Evolutionary conservation across 35 echinoderm and acorn worm species (phyloP).

Genomic region (Heliocidaris tuberculata): DNA sequence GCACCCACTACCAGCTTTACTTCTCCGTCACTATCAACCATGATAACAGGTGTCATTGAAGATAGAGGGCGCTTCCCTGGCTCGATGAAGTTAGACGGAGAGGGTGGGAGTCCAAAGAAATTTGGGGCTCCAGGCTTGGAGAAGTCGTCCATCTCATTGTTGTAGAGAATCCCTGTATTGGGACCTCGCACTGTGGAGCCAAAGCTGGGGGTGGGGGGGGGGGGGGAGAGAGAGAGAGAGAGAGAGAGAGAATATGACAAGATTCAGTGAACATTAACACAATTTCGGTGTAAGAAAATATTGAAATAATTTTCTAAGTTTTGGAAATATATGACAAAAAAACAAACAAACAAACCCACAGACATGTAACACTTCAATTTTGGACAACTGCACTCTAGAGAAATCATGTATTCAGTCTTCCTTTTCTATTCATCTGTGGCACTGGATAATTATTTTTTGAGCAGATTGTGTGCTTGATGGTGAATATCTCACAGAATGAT

Average conservation of each 20-base stretch:
- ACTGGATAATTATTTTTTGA: no score
- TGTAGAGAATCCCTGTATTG: slow-evolving; percentile 87
- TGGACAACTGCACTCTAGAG: neutral
- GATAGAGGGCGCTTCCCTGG: slow-evolving; percentile 81
- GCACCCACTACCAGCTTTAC: slow-evolving; percentile 61
- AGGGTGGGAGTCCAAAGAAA: slow-evolving; percentile 67
- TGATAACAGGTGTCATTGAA: slow-evolving; percentile 74
- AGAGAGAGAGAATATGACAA: neutral
- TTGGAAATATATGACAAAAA: neutral
- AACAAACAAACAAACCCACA: neutral
- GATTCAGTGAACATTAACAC: neutral
- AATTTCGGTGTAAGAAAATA: neutral
- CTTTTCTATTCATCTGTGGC: no score
- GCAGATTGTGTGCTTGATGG: no score
- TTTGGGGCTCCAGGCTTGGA: slow-evolving; percentile 63
- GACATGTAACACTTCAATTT: neutral
- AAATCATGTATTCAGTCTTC: no score
- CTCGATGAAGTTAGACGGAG: slow-evolving; percentile 66
- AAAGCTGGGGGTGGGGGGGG: slow-evolving; percentile 57
- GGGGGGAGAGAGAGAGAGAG: no score
- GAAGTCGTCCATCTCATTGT: slow-evolving; percentile 92
- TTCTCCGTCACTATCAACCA: slow-evolving; percentile 37
- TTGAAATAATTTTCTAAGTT: neutral
- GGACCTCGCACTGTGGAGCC: slow-evolving; percentile 70
- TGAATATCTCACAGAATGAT: no score